A percentile compares a stretch with the other conserved stretches of the same genome.
Evolutionary conservation across 2,888 invertebrate species (phyloP).

Genomic region (Melipona beecheii): DNA sequence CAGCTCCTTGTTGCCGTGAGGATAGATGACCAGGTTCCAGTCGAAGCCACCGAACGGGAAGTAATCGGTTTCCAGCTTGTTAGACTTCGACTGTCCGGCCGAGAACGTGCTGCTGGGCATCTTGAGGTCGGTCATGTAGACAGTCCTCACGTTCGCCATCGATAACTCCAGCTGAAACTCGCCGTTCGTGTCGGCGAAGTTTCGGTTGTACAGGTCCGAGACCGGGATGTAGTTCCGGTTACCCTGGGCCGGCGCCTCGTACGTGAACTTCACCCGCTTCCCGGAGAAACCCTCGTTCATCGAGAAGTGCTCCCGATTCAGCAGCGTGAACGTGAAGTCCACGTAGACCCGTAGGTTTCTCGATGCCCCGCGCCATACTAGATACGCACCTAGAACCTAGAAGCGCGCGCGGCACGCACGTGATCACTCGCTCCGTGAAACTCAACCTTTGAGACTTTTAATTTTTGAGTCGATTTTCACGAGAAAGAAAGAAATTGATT

Average conservation of each 20-base stretch:
- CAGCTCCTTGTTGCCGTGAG: slow-evolving; percentile 86
- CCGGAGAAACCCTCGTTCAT: slow-evolving; percentile 92
- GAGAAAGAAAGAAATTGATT: too few species aligned
- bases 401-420: too few species aligned
- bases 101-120: slow-evolving; percentile 80
- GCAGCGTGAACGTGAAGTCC: slow-evolving; percentile 92
- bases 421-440: too few species aligned
- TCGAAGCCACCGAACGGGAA: slow-evolving; percentile 93
- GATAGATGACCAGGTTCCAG: slow-evolving; percentile 90
- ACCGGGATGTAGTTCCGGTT: slow-evolving; percentile 90
- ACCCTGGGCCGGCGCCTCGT: slow-evolving; percentile 90
- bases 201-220: slow-evolving; percentile 88
- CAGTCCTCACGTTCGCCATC: slow-evolving; percentile 90
- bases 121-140: slow-evolving; percentile 89
- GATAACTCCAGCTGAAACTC: slow-evolving; percentile 92
- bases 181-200: slow-evolving; percentile 92
- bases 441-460: too few species aligned
- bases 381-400: slow-evolving; percentile 89
- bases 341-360: slow-evolving; percentile 91
- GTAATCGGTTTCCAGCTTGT: slow-evolving; percentile 87
- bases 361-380: slow-evolving; percentile 91
- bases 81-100: slow-evolving; percentile 78
- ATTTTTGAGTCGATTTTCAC: too few species aligned
- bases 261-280: slow-evolving; percentile 89
- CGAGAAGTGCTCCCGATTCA: slow-evolving; percentile 93